A percentile compares a stretch with the other conserved stretches of the same genome.
phyloP scores from a whole-genome alignment of 2,888 invertebrate genomes.

The Atethmia centrago region DNA sequence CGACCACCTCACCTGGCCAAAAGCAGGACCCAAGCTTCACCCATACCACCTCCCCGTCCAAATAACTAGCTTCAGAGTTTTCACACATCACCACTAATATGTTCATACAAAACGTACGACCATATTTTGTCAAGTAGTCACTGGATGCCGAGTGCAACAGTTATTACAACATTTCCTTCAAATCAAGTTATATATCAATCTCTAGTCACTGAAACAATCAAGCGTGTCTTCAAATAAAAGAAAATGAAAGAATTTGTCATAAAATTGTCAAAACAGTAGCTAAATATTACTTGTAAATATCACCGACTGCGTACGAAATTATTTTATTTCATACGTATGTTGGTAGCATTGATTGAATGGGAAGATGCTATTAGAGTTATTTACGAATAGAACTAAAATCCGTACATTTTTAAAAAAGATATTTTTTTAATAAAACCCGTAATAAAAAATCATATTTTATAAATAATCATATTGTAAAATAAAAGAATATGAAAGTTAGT shows the following conservation, averaged over 20 bases:
- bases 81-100: slow-evolving; percentile 92
- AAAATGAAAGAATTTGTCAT: slow-evolving; percentile 70
- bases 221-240: slow-evolving; percentile 62
- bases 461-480: not conserved
- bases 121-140: slow-evolving; percentile 86
- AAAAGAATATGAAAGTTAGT: slow-evolving; percentile 46
- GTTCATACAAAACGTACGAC: slow-evolving; percentile 87
- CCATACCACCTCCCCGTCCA: slow-evolving; percentile 95
- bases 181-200: slow-evolving; percentile 66
- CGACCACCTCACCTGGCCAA: slow-evolving; percentile 96
- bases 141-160: slow-evolving; percentile 82
- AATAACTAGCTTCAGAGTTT: slow-evolving; percentile 92
- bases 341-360: slow-evolving; percentile 80
- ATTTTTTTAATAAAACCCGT: not conserved
- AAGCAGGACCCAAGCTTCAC: slow-evolving; percentile 95
- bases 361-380: slow-evolving; percentile 17
- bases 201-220: slow-evolving; percentile 65
- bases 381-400: not conserved
- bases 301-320: slow-evolving; percentile 90
- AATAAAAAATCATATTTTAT: not conserved
- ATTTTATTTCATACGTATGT: slow-evolving; percentile 75
- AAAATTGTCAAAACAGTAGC: slow-evolving; percentile 87
- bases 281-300: slow-evolving; percentile 89
- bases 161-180: slow-evolving; percentile 79
- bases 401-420: not conserved